Base-by-base conservation (phyloP, 1,140 invertebrate genomes). In the Anoplolepis gracilipes region DNA sequence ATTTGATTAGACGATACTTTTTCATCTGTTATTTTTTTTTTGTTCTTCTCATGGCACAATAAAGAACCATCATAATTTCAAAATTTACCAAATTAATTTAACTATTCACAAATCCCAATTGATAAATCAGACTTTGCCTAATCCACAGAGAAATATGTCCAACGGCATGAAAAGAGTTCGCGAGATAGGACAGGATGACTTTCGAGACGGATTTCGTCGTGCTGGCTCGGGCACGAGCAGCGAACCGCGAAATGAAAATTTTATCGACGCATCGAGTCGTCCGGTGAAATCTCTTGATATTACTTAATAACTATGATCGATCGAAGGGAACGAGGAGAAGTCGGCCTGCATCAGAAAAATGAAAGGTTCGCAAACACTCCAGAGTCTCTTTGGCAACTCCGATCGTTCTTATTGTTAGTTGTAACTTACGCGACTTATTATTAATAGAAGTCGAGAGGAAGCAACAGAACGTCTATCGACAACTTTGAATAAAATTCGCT, bases 231-330 rank as follows among this genome's bases (percentile, higher is more conserved):
- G 84, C 84, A 73, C 53, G 84, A 72, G 87, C 91, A 93, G 79
- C 87, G 91, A 91, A 92, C 91, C 92, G 92, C 89, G 92, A 93
- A 94, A 94, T 94, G 92, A 93, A 94, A 93, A 93, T 92, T 94
- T 94, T 94, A 94, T 93, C 92, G 90, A 88, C 87, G 87, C 90
- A 91, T 90, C 90, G 87, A 91, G 90, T 88, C 92, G 86, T 61
- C 90, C 70, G 85, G 57, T 73, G 82, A 90, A 92, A 92, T 91
- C 88, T 92, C 86, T 61, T 87, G 90, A 92, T 92, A 92, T 92
- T 92, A 92, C 88, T 92, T 92, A 92, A 92, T 92, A 92, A 92
- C 92, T 75, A 90, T 86, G 89, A 70, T 79, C 88, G 86, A 85
- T 87, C 64, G 85, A 90, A 70, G 70, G 69, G 49, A 76, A 65